These are phyloP conservation scores for Cetonia aurata DNA, from an alignment of 2,888 invertebrate genomes.

Conservation along the genomic window DNA sequence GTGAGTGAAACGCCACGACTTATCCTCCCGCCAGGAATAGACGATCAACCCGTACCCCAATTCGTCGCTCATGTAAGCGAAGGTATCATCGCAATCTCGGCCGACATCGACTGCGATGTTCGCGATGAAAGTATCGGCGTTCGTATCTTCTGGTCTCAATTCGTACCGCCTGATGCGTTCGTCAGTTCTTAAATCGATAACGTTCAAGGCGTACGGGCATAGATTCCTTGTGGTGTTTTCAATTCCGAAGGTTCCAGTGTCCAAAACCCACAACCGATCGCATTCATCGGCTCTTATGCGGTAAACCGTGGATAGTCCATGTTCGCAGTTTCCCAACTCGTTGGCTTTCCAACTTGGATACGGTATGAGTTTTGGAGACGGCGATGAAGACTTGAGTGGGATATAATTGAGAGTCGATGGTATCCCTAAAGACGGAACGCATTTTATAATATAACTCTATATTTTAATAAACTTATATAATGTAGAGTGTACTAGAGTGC, in stretches of 20 bases:
- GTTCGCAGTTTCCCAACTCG: conserved; percentile 76
- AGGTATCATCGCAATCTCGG: conserved; percentile 80
- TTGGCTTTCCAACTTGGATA: no score
- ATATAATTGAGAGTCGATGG: no score
- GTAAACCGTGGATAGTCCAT: conserved; percentile 82
- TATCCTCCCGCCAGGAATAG: conserved; percentile 82
- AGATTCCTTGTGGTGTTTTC: conserved; percentile 81
- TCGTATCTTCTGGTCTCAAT: conserved; percentile 79
- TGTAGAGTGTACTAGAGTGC: no score
- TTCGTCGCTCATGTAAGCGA: conserved; percentile 86
- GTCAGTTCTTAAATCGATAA: conserved; percentile 59
- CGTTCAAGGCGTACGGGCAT: conserved; percentile 83
- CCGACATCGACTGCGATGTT: conserved; percentile 87
- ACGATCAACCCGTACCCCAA: conserved; percentile 84
- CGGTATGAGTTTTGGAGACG: no score
- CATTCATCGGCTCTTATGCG: conserved; percentile 84
- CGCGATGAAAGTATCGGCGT: conserved; percentile 86
- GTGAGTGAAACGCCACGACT: conserved; percentile 84
- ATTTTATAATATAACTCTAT: no score
- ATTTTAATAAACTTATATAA: no score
- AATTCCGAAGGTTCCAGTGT: conserved; percentile 86
- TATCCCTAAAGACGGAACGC: no score
- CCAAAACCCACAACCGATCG: conserved; percentile 85
- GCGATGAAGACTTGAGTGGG: no score
- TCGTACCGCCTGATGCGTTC: conserved; percentile 59